A percentile compares a stretch with the other conserved stretches of the same genome.
phyloP scores from a whole-genome alignment of 2,113 vertebrate species.

The Heterotis niloticus region DNA sequence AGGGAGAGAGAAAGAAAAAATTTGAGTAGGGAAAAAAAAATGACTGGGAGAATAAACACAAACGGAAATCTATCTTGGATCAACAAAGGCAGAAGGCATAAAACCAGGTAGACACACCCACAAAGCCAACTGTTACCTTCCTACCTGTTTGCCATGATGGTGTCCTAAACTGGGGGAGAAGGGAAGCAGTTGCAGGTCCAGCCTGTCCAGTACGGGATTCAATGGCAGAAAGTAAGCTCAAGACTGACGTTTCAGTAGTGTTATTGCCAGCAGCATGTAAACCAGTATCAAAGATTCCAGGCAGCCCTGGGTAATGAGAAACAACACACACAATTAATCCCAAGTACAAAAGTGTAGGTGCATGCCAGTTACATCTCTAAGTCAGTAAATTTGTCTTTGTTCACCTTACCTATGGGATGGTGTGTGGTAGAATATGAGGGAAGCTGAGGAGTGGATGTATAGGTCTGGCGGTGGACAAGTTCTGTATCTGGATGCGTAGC shows the following conservation, averaged over 20 bases:
- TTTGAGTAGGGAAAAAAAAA: background rate
- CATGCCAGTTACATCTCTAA: background rate
- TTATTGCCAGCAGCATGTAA: constrained; percentile 73
- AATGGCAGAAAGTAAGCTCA: constrained; percentile 91
- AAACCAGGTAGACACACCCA: background rate
- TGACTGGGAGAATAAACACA: background rate
- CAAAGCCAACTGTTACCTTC: constrained; percentile 7
- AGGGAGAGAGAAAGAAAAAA: constrained; percentile 38
- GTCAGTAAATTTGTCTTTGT: background rate
- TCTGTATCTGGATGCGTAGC: constrained; percentile 84
- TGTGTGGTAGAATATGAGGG: constrained; percentile 82
- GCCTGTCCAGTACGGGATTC: constrained; percentile 85
- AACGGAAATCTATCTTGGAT: background rate
- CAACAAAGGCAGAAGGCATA: background rate
- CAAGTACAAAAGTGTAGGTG: constrained; percentile 6
- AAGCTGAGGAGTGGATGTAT: constrained; percentile 80
- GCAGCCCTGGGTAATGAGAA: constrained; percentile 61
- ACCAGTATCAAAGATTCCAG: constrained; percentile 79
- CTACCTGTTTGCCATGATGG: constrained; percentile 91
- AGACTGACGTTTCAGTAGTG: constrained; percentile 88
- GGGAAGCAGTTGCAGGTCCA: constrained; percentile 84
- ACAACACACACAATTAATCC: background rate
- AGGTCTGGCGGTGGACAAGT: constrained; percentile 85
- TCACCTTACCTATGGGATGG: constrained; percentile 77
- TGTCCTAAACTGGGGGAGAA: constrained; percentile 88